Conservation (phyloP, 2,888 invertebrate species). For the Slavum lentiscoides region DNA sequence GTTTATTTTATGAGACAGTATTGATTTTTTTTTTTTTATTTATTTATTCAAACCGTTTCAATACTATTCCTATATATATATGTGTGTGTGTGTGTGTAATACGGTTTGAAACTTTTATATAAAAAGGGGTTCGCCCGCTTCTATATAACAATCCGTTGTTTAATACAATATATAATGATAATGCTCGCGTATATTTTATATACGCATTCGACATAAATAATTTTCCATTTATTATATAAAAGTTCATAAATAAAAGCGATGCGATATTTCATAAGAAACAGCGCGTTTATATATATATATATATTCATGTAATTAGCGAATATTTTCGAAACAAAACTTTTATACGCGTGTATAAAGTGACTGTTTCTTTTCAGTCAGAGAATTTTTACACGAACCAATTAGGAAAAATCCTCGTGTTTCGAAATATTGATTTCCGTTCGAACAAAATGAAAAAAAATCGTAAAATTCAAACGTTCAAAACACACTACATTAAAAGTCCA, state of each 20-base stretch:
- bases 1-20: constrained; percentile 51
- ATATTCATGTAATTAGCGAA: constrained; percentile 16
- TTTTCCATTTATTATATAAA: constrained; percentile 39
- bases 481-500: no score
- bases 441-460: no score
- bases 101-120: constrained; percentile 39
- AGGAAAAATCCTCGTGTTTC: no score
- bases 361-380: no score
- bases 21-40: constrained; percentile 44
- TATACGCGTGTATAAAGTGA: no score
- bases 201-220: constrained; percentile 12
- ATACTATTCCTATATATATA: constrained; percentile 15
- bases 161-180: constrained; percentile 36
- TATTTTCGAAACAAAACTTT: background rate
- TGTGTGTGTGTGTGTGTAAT: no score
- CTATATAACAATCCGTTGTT: constrained; percentile 10
- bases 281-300: no score
- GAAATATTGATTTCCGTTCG: no score
- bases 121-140: constrained; percentile 20
- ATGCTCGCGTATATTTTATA: constrained; percentile 6
- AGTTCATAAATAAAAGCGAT: constrained; percentile 44
- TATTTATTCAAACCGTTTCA: constrained; percentile 48
- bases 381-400: no score
- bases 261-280: constrained; percentile 37
- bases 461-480: no score